Percentiles rank a stretch among this genome's conserved stretches.
phyloP scores from a whole-genome alignment of 2,888 invertebrate genomes.

The Orchesella flavescens region DNA sequence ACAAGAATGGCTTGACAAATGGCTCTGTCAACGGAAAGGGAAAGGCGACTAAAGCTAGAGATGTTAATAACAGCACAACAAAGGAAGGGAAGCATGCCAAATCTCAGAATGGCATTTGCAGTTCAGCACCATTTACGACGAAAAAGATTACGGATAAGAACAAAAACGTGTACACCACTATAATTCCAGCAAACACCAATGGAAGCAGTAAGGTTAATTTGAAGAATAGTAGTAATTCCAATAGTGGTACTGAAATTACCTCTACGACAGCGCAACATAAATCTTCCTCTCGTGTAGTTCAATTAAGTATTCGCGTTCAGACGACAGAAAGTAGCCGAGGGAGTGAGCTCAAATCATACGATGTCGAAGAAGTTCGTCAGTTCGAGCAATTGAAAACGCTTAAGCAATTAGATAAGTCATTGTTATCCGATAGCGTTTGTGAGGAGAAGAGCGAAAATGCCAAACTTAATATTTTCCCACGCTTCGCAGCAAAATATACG shows the following conservation, averaged over 20 bases:
- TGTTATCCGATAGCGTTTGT: not conserved
- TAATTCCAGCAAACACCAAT: slow-evolving; percentile 5
- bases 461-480: slow-evolving; percentile 60
- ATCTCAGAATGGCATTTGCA: not conserved
- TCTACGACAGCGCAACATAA: slow-evolving; percentile 1
- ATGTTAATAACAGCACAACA: not conserved
- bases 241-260: slow-evolving; percentile 3
- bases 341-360: slow-evolving; percentile 41
- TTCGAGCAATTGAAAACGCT: slow-evolving; percentile 69
- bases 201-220: not conserved
- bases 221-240: slow-evolving; percentile 1
- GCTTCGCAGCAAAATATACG: slow-evolving; percentile 31
- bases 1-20: slow-evolving; percentile 38
- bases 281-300: slow-evolving; percentile 11
- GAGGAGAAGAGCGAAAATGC: slow-evolving; percentile 7
- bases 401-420: slow-evolving; percentile 66
- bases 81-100: not conserved
- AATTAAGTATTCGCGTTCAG: not conserved
- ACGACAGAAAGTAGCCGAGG: slow-evolving; percentile 24
- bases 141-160: slow-evolving; percentile 53
- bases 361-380: slow-evolving; percentile 43
- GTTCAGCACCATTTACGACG: slow-evolving; percentile 26
- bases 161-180: slow-evolving; percentile 42
- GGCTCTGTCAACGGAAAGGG: slow-evolving; percentile 33
- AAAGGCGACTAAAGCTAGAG: slow-evolving; percentile 28